These are phyloP conservation scores for Epizoanthus rinbou DNA, from an alignment of 92 coral and sea anemone species.

Conservation along the genomic window DNA sequence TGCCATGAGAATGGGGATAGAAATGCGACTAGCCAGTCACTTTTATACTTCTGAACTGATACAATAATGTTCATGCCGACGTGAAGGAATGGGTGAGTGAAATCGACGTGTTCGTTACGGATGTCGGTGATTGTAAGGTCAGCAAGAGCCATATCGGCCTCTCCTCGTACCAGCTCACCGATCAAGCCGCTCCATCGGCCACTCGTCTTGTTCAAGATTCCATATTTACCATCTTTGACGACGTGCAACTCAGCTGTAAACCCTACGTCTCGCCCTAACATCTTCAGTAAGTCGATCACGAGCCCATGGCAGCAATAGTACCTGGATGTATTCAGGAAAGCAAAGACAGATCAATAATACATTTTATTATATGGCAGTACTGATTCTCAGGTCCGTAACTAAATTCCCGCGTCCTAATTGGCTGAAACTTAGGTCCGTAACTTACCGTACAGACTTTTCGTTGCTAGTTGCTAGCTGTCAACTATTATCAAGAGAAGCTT, in stretches of 20 bases:
- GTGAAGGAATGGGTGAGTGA: slow-evolving; percentile 68
- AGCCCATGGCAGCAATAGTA: slow-evolving; percentile 67
- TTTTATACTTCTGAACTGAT: slow-evolving; percentile 7
- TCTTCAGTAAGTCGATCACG: slow-evolving; percentile 61
- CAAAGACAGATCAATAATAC: too few relatives aligned
- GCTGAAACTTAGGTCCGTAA: too few relatives aligned
- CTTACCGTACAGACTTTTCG: too few relatives aligned
- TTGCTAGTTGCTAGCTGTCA: too few relatives aligned
- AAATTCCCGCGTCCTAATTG: too few relatives aligned
- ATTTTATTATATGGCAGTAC: too few relatives aligned
- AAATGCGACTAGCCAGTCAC: slow-evolving; percentile 50
- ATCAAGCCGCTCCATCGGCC: slow-evolving; percentile 81
- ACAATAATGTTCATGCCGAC: slow-evolving; percentile 67
- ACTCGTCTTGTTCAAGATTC: slow-evolving; percentile 52
- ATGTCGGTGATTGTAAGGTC: slow-evolving; percentile 68
- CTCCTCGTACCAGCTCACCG: slow-evolving; percentile 62
- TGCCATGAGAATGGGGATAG: slow-evolving; percentile 73
- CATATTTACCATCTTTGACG: slow-evolving; percentile 73
- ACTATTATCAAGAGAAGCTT: too few relatives aligned
- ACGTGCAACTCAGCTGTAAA: slow-evolving; percentile 60
- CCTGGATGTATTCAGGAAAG: slow-evolving; percentile 2
- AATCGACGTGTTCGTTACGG: slow-evolving; percentile 67
- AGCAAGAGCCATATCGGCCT: slow-evolving; percentile 76
- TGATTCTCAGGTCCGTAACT: too few relatives aligned
- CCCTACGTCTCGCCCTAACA: slow-evolving; percentile 52